Percentiles rank a stretch among this genome's conserved stretches.
Conservation (phyloP, 2,797 vertebrate genomes). For the Sarcophilus harrisii region DNA sequence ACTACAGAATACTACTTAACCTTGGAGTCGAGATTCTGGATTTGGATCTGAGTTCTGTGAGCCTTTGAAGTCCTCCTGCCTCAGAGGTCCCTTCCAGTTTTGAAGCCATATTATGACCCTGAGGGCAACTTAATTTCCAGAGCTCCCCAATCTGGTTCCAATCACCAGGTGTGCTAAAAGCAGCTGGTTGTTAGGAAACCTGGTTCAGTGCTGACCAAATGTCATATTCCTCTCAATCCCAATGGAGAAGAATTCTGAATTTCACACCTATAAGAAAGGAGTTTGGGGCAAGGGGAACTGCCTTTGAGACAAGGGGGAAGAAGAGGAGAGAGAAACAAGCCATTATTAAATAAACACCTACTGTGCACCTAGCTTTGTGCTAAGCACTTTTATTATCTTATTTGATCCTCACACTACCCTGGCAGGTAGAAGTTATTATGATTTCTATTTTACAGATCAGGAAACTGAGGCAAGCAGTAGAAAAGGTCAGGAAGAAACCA, state of each 20-base stretch:
- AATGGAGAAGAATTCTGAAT: neutral
- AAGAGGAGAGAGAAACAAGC: neutral
- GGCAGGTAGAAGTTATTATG: neutral
- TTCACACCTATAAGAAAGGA: neutral
- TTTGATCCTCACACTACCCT: neutral
- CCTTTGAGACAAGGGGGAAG: neutral
- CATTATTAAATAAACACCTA: neutral
- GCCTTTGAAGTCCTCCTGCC: neutral
- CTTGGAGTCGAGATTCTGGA: neutral
- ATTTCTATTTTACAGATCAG: neutral
- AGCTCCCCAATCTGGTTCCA: neutral
- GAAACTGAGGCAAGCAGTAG: neutral
- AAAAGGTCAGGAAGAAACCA: neutral
- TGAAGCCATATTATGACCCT: neutral
- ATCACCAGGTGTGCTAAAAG: neutral
- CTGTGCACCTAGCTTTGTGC: neutral
- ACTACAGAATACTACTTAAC: neutral
- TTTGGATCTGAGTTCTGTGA: no score
- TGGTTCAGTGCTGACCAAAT: neutral
- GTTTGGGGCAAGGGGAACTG: neutral
- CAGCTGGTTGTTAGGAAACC: neutral
- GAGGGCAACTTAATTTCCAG: neutral
- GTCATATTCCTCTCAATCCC: no score
- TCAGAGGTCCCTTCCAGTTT: neutral
- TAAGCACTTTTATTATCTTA: neutral